These are phyloP conservation scores for Sarcophilus harrisii DNA, from an alignment of 2,797 vertebrate species.

Conservation along the genomic window DNA sequence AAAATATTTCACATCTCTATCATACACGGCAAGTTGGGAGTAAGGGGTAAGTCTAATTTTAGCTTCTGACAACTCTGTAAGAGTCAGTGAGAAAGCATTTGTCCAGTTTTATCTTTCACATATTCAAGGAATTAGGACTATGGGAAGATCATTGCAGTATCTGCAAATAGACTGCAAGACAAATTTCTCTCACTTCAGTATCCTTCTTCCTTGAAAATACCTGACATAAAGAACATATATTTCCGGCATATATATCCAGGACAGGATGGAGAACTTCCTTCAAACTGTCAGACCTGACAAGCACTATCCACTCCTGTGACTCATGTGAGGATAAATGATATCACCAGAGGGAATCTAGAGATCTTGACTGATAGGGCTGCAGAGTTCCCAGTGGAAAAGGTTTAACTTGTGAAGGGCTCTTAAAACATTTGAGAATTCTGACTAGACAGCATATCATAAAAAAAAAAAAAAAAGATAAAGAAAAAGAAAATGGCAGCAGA, in stretches of 20 bases:
- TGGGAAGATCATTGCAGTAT: background rate
- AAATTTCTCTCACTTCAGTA: slow-evolving; percentile 1
- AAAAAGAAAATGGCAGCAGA: background rate
- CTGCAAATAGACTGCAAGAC: background rate
- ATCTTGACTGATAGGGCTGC: background rate
- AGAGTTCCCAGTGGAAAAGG: background rate
- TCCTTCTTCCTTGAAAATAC: background rate
- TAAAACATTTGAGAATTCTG: background rate
- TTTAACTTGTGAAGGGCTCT: background rate
- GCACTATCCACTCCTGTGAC: background rate
- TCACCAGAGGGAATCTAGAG: background rate
- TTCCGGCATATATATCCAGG: background rate
- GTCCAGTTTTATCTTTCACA: background rate
- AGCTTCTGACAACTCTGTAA: background rate
- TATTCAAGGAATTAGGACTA: background rate
- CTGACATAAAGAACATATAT: background rate
- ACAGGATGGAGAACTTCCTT: background rate
- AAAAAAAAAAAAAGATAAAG: too few relatives aligned
- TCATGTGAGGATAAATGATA: background rate
- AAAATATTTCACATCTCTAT: slow-evolving; percentile 12
- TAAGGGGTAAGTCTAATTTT: background rate
- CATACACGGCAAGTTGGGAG: background rate
- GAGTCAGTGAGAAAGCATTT: background rate
- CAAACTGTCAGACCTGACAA: background rate
- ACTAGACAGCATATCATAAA: background rate